Base-by-base conservation (phyloP, 2,113 vertebrate genomes). In the Steatornis caripensis region DNA sequence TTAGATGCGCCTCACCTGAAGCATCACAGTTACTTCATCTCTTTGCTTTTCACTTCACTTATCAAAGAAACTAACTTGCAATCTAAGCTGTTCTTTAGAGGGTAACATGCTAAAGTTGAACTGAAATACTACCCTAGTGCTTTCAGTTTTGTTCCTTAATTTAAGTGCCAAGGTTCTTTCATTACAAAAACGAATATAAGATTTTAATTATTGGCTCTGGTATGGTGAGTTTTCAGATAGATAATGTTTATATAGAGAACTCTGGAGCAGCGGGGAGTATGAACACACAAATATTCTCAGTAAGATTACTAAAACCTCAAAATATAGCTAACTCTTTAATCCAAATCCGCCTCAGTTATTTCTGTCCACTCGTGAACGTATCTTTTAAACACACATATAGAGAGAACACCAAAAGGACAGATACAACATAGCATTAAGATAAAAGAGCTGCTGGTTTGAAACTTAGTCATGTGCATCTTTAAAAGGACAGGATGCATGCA, bases 11-110 rank as follows among this genome's bases (percentile, higher is more conserved):
- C 84, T 80, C 86, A 83, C 34, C 49, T 55, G 48, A 93, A 49
- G 13, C 4, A 0, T 17, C 61, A 90, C 12, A 61, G 36, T 71
- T 65, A 76, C 55, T 93, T 71, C n/a, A 88, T 19, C 27, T 39
- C 46, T 86, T 76, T 75, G 66, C 51, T 43, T 93, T 93, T 88
- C 34, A 84, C 61, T 39, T 87, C 27, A 77, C 48, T 75, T 43
- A 87, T 14, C 34, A 57, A 90, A 94, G 23, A 87, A 70, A 78
- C 17, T 39, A 70, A 70, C 6, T 16, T 66, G 46, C 21, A 3
- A 72, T 16, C 54, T 48, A 66, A 71, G 20, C 15, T 36, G 9
- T 9, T 78, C 30, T 80, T 65, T 30, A 48, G 18, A 66, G 58
- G 32, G 13, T 23, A 82, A 10, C 4, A 5, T 9, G 54, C n/a